Conservation (phyloP, 2,888 invertebrate genomes). For the Thelaira solivaga region DNA sequence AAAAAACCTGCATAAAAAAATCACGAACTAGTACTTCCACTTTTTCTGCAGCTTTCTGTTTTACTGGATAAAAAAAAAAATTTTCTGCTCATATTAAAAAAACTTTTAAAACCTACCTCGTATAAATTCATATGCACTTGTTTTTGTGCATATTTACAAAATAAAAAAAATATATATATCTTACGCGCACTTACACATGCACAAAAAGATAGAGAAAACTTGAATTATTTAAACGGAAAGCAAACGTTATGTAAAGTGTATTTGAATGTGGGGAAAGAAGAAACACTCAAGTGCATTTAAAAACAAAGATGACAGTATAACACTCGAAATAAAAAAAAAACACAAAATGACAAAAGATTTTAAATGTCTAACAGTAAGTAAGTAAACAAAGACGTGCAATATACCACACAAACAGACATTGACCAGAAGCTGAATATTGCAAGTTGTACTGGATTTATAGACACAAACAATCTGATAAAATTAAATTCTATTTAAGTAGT, state of each 20-base stretch:
- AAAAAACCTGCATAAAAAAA: too few species aligned
- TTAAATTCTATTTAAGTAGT: too few species aligned
- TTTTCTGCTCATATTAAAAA: too few species aligned
- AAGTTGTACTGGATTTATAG: neutral
- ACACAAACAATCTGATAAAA: too few species aligned
- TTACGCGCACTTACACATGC: neutral
- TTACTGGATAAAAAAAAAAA: too few species aligned
- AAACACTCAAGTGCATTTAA: slow-evolving; percentile 1
- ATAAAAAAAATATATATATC: too few species aligned
- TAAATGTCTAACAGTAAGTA: neutral
- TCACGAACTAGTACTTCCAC: too few species aligned
- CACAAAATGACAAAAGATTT: neutral
- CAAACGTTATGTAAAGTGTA: slow-evolving; percentile 1
- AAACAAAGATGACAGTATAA: slow-evolving; percentile 15
- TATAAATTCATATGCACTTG: too few species aligned
- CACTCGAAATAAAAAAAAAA: neutral
- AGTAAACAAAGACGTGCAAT: neutral
- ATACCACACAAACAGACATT: neutral
- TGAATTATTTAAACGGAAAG: slow-evolving; percentile 4
- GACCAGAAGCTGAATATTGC: neutral
- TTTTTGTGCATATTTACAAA: too few species aligned
- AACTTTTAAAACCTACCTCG: too few species aligned
- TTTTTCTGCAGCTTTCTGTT: too few species aligned
- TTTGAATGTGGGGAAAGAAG: neutral
- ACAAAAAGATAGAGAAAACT: neutral